Conservation (phyloP, 1,140 invertebrate genomes). For the Parasteatoda tepidariorum region DNA sequence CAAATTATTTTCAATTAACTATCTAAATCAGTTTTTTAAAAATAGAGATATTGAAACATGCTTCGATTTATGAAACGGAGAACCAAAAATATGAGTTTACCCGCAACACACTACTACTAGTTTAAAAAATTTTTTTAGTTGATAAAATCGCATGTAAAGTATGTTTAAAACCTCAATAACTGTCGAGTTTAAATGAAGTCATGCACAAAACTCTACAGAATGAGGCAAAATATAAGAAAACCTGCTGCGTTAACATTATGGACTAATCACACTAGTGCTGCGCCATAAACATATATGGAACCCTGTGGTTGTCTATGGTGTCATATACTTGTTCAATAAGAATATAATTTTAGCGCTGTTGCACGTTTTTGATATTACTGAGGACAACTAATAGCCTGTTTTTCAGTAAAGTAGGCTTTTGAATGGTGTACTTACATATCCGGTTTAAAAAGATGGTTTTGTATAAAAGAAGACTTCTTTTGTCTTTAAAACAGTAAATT, state of each 20-base stretch:
- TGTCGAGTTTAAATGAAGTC: conserved; percentile 36
- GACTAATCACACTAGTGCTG: conserved; percentile 22
- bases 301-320: conserved; percentile 20
- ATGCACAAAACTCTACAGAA: not conserved
- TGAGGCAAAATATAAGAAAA: conserved; percentile 8
- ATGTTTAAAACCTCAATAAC: conserved; percentile 27
- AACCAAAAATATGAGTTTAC: no score
- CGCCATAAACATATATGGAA: conserved; percentile 11
- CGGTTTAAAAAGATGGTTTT: no score
- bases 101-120: no score
- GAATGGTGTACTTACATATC: no score
- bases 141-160: not conserved
- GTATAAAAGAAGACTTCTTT: no score
- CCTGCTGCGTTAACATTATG: conserved; percentile 22
- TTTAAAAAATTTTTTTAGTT: no score
- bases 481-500: no score
- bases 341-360: not conserved
- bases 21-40: no score
- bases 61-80: no score
- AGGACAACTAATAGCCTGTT: not conserved
- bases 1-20: no score
- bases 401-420: no score
- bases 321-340: conserved; percentile 25
- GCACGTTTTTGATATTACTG: conserved; percentile 3
- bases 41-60: no score